A percentile compares a stretch with the other conserved stretches of the same genome.
Evolutionary conservation across 37 sponge, comb jelly and placozoan genomes (phyloP).

Genomic region (Ianthella basta): DNA sequence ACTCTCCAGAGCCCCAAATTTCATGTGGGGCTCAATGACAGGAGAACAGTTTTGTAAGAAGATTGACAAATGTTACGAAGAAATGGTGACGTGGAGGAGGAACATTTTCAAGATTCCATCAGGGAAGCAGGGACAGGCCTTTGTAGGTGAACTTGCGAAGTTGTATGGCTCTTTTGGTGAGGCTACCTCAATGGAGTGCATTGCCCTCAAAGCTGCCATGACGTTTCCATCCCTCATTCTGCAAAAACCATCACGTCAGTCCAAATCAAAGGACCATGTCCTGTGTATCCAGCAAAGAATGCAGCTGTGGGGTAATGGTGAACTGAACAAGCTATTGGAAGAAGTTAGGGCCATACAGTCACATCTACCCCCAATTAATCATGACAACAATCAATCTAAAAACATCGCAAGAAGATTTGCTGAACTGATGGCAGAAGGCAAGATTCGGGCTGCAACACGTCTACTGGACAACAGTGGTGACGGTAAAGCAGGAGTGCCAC

Average conservation of each 20-base stretch:
- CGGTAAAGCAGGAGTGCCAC: neutral
- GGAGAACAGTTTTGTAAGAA: conserved; percentile 18
- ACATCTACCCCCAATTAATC: neutral
- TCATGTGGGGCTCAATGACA: neutral
- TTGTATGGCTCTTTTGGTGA: neutral
- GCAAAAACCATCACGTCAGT: conserved; percentile 8
- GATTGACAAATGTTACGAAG: conserved; percentile 11
- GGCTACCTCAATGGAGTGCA: conserved; percentile 18
- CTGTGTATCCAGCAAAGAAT: conserved; percentile 11
- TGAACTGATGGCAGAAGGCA: conserved; percentile 16
- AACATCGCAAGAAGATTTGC: conserved; percentile 8
- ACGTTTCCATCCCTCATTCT: neutral
- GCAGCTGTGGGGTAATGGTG: conserved; percentile 16
- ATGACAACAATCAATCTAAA: neutral
- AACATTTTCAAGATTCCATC: conserved; percentile 23
- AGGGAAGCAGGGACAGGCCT: conserved; percentile 17
- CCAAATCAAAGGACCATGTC: conserved; percentile 19
- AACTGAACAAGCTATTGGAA: neutral
- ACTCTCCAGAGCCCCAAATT: neutral
- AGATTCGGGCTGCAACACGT: neutral
- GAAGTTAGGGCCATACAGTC: conserved; percentile 29
- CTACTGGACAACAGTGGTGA: neutral
- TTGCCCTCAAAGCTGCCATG: conserved; percentile 34
- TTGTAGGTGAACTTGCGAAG: conserved; percentile 2
- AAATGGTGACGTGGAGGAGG: conserved; percentile 19